phyloP scores from a whole-genome alignment of 30 jellyfish, hydroid and myxozoan species.

The Nemopilema nomurai region DNA sequence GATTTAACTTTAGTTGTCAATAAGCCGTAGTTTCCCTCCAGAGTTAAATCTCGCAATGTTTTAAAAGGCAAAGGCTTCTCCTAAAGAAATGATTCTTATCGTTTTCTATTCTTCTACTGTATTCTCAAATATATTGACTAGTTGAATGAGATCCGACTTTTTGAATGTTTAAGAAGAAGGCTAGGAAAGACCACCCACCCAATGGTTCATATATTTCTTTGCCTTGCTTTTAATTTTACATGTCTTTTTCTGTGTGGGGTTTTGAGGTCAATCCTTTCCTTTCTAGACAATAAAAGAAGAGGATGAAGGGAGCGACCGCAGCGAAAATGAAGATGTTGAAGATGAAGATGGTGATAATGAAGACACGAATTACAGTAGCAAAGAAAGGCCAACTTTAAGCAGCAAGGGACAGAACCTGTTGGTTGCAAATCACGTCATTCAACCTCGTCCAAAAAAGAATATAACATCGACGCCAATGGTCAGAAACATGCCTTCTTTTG shows the following conservation, averaged over 20 bases:
- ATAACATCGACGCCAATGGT: conserved; percentile 69
- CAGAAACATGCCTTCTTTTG: conserved; percentile 31
- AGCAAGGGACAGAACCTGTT: not conserved
- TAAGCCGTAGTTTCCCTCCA: too few species aligned
- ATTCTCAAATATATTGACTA: too few species aligned
- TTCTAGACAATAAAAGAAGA: not conserved
- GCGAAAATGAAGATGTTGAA: conserved; percentile 38
- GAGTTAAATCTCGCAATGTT: not conserved
- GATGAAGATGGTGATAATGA: conserved; percentile 27
- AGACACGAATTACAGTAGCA: not conserved
- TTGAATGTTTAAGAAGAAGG: too few species aligned
- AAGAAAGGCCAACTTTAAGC: not conserved
- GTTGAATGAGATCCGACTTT: too few species aligned
- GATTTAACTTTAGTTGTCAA: too few species aligned
- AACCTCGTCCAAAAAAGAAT: not conserved
- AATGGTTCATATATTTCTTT: too few species aligned
- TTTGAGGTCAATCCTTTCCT: not conserved
- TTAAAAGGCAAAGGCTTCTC: too few species aligned
- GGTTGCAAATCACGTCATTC: conserved; percentile 32
- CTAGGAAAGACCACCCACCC: too few species aligned
- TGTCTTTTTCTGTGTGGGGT: too few species aligned
- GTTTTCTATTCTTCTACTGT: too few species aligned
- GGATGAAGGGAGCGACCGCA: not conserved
- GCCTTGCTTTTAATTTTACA: too few species aligned
- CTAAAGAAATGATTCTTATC: too few species aligned